A percentile compares a stretch with the other conserved stretches of the same genome.
Conservation (phyloP, 1,140 invertebrate species). For the Nymphalis io region DNA sequence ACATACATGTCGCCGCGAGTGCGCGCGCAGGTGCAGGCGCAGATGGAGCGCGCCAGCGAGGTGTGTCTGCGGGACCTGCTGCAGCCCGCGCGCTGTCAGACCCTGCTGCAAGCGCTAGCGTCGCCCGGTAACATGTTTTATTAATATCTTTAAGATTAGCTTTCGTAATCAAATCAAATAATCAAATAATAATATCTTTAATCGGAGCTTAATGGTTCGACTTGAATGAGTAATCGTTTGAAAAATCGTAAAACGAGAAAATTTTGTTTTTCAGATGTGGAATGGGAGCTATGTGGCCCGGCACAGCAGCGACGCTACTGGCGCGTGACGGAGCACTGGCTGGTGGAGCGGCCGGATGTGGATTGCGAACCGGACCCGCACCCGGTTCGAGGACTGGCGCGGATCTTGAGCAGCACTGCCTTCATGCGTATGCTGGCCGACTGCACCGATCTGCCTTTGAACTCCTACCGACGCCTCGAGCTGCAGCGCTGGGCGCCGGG, state of each 20-base stretch:
- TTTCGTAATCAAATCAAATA: too few species aligned
- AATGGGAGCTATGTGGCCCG: conserved; percentile 83
- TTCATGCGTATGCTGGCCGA: conserved; percentile 83
- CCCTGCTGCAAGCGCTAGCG: conserved; percentile 44
- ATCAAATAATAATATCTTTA: too few species aligned
- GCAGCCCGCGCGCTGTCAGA: conserved; percentile 32
- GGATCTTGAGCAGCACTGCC: conserved; percentile 79
- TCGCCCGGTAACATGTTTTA: background rate
- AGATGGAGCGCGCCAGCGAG: conserved; percentile 66
- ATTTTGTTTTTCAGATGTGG: conserved; percentile 51
- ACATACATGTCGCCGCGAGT: conserved; percentile 64
- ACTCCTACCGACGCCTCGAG: conserved; percentile 80
- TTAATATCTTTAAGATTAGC: background rate
- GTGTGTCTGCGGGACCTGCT: conserved; percentile 51
- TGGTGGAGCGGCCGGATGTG: conserved; percentile 78
- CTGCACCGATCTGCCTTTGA: conserved; percentile 83
- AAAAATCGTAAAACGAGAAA: too few species aligned
- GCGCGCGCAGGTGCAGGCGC: conserved; percentile 62
- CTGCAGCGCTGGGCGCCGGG: conserved; percentile 85
- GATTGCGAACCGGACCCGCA: conserved; percentile 64
- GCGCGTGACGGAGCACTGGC: conserved; percentile 76
- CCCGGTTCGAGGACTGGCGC: conserved; percentile 54
- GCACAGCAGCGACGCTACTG: conserved; percentile 84
- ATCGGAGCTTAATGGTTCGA: background rate
- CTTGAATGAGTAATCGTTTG: too few species aligned